Evolutionary conservation across 2,888 invertebrate genomes (phyloP), one percentile per base, ranked within the genome.

Genomic region (Campaea margaritaria): DNA sequence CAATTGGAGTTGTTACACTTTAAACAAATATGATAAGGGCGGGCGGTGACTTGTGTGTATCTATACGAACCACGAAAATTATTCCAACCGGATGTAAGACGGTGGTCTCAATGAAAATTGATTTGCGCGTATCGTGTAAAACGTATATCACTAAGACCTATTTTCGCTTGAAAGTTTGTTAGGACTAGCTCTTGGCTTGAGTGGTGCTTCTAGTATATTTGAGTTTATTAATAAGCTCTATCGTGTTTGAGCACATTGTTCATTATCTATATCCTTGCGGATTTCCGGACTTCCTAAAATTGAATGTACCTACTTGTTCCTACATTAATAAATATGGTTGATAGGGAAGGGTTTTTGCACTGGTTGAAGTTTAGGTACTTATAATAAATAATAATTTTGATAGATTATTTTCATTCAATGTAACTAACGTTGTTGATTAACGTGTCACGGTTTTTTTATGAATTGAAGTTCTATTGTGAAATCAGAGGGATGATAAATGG

Each of bases 11-110:
- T 78, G 74, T 78, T 76, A 76, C 76, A 78, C 73, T 78, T 77
- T 78, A 76, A 79, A 80, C 75, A 82, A 73, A 76, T 75, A 74
- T 73, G 82, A 82, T 82, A 83, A 82, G 75, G 79, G 73, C 73
- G 72, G 71, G 70, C 77, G 76, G 75, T 78, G 76, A 82, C 80
- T 74, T 62, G 62, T 64, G 52, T 75, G 67, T 73, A 71, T 72
- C 70, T 64, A 62, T 65, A 63, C 64, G 58, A 65, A 66, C 74
- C 64, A 77, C 68, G 66, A 71, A 81, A 74, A 75, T 67, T 69
- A 70, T 75, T 71, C 63, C 69, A 77, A 81, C 80, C 80, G 82
- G 82, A 82, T 82, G 75, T 76, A 62, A 68, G 70, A 65, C 68
- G 62, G 70, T 69, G 65, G 65, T 68, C 69, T 59, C 64, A 77